phyloP scores from a whole-genome alignment of 2,888 invertebrate genomes.

The Bellardia pandia region DNA sequence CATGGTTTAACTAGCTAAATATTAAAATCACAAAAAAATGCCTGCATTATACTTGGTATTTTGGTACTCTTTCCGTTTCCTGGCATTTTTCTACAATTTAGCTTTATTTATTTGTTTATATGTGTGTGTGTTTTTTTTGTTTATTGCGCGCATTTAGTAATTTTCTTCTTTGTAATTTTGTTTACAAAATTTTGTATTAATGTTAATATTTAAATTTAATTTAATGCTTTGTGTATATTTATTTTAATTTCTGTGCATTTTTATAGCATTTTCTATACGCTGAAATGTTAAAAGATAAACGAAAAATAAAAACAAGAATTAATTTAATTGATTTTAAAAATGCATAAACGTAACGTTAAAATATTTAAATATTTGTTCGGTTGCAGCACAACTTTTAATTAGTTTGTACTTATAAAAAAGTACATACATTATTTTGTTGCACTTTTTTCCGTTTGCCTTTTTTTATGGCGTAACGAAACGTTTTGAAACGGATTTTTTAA shows the following conservation, averaged over 20 bases:
- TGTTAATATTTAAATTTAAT: slow-evolving; percentile 76
- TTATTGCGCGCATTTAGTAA: slow-evolving; percentile 42
- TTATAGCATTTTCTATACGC: slow-evolving; percentile 31
- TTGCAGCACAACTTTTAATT: slow-evolving; percentile 67
- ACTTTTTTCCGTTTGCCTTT: slow-evolving; percentile 26
- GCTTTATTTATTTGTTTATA: not conserved
- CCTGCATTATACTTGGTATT: not conserved
- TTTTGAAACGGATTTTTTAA: slow-evolving; percentile 66
- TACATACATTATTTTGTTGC: slow-evolving; percentile 48
- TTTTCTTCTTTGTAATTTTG: slow-evolving; percentile 56
- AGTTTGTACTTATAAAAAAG: slow-evolving; percentile 62
- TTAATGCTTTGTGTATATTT: slow-evolving; percentile 79
- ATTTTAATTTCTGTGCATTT: slow-evolving; percentile 76
- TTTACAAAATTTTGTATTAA: slow-evolving; percentile 70
- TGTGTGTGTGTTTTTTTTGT: no score
- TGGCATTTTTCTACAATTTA: slow-evolving; percentile 59
- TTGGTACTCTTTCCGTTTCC: not conserved
- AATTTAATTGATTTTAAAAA: slow-evolving; percentile 84
- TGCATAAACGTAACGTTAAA: slow-evolving; percentile 77
- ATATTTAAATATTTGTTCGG: slow-evolving; percentile 75
- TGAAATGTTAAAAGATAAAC: not conserved
- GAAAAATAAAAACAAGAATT: slow-evolving; percentile 70
- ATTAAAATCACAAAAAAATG: slow-evolving; percentile 39
- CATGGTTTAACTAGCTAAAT: slow-evolving; percentile 62
- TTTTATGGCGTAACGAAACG: slow-evolving; percentile 1